Conservation (phyloP, 92 coral and sea anemone genomes). For the Diadumene lineata region DNA sequence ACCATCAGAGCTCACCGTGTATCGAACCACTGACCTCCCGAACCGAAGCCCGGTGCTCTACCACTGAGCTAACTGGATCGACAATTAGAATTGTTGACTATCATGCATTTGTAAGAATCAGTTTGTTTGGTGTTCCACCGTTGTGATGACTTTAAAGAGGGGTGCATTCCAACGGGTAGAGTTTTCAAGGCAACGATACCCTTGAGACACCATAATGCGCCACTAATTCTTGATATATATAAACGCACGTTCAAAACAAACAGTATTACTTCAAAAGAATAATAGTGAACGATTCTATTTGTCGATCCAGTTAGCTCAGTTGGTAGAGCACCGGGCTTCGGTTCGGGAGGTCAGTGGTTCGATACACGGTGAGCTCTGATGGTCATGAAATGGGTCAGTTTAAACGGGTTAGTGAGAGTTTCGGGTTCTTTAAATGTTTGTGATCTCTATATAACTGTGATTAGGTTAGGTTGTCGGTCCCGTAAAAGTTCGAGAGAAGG, state of each 20-base stretch:
- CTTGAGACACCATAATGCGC: too few relatives aligned
- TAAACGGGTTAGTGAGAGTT: background rate
- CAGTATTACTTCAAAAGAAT: too few relatives aligned
- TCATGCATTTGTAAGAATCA: constrained; percentile 6
- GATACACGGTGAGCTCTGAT: constrained; percentile 12
- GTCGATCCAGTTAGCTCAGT: constrained; percentile 40
- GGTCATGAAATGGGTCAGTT: background rate
- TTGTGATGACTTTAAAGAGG: too few relatives aligned
- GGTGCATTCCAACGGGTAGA: too few relatives aligned
- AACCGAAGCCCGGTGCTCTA: constrained; percentile 26
- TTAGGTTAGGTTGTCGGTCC: background rate
- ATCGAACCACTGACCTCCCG: constrained; percentile 32
- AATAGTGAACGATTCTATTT: background rate
- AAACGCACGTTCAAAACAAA: too few relatives aligned
- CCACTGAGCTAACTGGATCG: constrained; percentile 39
- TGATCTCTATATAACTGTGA: background rate
- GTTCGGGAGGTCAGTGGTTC: constrained; percentile 28
- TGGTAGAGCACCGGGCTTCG: constrained; percentile 28
- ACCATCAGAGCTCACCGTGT: constrained; percentile 5
- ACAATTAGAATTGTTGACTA: background rate
- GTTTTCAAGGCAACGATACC: too few relatives aligned
- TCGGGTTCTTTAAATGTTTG: background rate
- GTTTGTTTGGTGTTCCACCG: too few relatives aligned
- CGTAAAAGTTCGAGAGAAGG: background rate
- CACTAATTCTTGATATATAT: too few relatives aligned